phyloP scores from a whole-genome alignment of 2,888 invertebrate species.

The Heliconius hortense region DNA sequence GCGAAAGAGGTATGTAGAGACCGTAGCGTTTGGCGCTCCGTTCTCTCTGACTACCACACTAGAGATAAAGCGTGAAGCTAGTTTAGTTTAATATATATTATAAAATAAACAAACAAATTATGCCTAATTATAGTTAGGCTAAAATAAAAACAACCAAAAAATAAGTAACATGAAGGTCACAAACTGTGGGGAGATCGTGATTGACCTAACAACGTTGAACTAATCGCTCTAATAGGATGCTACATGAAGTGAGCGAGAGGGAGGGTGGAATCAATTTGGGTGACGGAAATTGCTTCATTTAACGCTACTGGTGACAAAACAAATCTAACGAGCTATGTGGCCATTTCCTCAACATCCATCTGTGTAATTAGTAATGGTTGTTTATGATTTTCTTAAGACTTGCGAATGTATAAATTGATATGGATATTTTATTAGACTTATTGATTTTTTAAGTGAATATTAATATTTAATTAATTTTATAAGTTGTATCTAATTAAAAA shows the following conservation, averaged over 20 bases:
- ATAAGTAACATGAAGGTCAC: constrained; percentile 29
- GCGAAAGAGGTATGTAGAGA: too few relatives aligned
- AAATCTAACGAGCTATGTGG: constrained; percentile 50
- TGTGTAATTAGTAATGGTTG: constrained; percentile 16
- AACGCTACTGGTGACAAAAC: constrained; percentile 60
- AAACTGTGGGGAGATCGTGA: constrained; percentile 32
- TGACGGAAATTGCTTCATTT: constrained; percentile 67
- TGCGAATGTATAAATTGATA: background rate
- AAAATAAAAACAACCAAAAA: constrained; percentile 26
- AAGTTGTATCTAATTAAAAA: too few relatives aligned
- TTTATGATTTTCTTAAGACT: background rate
- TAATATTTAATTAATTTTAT: too few relatives aligned
- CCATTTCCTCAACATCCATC: constrained; percentile 44
- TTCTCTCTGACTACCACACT: too few relatives aligned
- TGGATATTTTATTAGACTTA: background rate
- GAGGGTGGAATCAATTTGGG: constrained; percentile 60
- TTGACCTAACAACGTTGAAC: constrained; percentile 40
- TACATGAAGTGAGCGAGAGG: constrained; percentile 41
- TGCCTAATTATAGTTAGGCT: background rate
- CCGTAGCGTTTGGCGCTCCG: too few relatives aligned
- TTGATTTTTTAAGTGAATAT: background rate
- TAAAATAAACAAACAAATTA: background rate
- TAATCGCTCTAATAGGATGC: constrained; percentile 42
- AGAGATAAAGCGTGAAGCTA: too few relatives aligned
- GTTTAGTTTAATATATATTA: too few relatives aligned